Evolutionary conservation across 2,113 vertebrate genomes (phyloP).

Genomic region (Anolis sagrei): DNA sequence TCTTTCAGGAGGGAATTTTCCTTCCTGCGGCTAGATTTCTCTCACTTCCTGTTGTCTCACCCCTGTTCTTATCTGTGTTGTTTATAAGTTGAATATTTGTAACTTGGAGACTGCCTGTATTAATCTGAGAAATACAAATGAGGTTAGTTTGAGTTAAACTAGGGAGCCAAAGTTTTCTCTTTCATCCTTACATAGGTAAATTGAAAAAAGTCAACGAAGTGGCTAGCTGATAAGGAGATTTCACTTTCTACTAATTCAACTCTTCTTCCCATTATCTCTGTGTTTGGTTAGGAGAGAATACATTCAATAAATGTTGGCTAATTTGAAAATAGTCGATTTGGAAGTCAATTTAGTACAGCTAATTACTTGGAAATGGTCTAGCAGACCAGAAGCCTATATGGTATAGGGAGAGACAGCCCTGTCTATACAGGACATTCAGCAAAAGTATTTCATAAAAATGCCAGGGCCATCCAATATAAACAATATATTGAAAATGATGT

Average conservation of each 20-base stretch:
- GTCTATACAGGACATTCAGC: background rate
- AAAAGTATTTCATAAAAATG: constrained; percentile 21
- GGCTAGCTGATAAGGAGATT: background rate
- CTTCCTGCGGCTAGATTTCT: no score
- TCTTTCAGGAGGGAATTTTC: no score
- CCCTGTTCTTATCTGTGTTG: no score
- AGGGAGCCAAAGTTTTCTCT: no score
- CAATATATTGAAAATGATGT: constrained; percentile 36
- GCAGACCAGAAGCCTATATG: constrained; percentile 7
- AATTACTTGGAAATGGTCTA: no score
- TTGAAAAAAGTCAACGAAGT: background rate
- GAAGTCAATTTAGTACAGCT: no score
- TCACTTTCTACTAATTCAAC: background rate
- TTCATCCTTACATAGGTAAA: background rate
- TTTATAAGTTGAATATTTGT: no score
- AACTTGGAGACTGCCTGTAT: no score
- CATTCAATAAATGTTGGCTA: background rate
- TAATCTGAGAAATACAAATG: no score
- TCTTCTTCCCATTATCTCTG: background rate
- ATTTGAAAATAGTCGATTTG: no score
- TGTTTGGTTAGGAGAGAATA: background rate
- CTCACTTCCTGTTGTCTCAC: no score
- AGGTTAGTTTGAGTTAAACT: no score
- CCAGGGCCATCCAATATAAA: constrained; percentile 1
- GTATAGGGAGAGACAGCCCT: background rate